Conservation (phyloP, 2,113 vertebrate species). For the Vanacampus margaritifer region DNA sequence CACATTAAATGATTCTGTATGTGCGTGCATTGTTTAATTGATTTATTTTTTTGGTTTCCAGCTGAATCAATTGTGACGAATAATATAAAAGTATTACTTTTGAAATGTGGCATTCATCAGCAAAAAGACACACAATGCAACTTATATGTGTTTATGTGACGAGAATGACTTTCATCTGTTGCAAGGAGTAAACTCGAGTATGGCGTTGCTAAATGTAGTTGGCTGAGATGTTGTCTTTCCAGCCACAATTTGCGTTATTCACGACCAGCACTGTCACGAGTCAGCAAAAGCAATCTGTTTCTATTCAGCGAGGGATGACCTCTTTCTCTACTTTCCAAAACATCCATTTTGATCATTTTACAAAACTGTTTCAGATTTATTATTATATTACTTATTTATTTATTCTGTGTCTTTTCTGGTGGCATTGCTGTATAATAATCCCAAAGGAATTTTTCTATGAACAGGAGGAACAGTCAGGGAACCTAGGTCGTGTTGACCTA, state of each 20-base stretch:
- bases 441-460: slow-evolving; percentile 28
- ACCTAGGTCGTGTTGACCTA: slow-evolving; percentile 46
- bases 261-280: slow-evolving; percentile 23
- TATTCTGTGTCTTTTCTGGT: background rate
- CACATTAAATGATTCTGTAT: slow-evolving; percentile 4
- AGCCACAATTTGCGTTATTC: slow-evolving; percentile 44
- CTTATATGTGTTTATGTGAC: background rate
- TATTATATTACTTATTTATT: background rate
- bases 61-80: background rate
- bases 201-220: slow-evolving; percentile 50
- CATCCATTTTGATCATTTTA: background rate
- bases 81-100: background rate
- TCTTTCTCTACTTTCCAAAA: slow-evolving; percentile 6
- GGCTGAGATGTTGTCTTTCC: slow-evolving; percentile 52
- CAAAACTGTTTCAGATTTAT: background rate
- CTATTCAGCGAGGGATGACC: slow-evolving; percentile 22
- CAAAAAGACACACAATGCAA: background rate
- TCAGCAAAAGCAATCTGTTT: slow-evolving; percentile 44
- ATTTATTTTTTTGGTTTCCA: background rate
- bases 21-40: slow-evolving; percentile 4
- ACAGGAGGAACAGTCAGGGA: slow-evolving; percentile 29
- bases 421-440: slow-evolving; percentile 21
- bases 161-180: slow-evolving; percentile 6
- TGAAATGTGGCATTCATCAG: background rate
- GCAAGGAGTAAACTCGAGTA: slow-evolving; percentile 27